Conservation (phyloP, 2,888 invertebrate genomes). For the Drosophila tripunctata region DNA sequence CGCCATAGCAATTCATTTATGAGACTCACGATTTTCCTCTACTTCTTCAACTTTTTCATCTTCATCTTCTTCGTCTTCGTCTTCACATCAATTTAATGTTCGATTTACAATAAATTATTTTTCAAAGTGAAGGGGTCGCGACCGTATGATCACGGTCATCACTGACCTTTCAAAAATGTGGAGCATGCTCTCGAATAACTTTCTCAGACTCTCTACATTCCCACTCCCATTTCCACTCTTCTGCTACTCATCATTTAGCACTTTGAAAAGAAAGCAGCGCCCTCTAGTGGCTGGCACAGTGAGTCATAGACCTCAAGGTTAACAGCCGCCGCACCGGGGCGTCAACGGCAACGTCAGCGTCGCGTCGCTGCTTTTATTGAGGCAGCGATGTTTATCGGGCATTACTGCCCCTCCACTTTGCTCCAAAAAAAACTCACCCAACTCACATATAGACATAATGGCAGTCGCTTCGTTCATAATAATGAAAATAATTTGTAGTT, state of each 20-base stretch:
- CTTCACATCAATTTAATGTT: slow-evolving; percentile 52
- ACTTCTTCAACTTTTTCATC: too few species aligned
- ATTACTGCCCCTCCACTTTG: slow-evolving; percentile 19
- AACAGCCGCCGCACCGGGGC: slow-evolving; percentile 69
- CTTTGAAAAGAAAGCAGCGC: slow-evolving; percentile 63
- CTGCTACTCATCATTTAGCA: slow-evolving; percentile 47
- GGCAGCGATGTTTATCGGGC: slow-evolving; percentile 67
- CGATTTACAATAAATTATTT: slow-evolving; percentile 72
- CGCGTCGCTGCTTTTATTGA: slow-evolving; percentile 42
- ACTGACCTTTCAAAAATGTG: slow-evolving; percentile 68
- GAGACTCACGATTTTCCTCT: slow-evolving; percentile 80
- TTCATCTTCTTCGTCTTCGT: too few species aligned
- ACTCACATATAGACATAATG: slow-evolving; percentile 19
- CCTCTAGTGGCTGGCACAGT: slow-evolving; percentile 44
- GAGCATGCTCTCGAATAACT: slow-evolving; percentile 44
- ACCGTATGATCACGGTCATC: slow-evolving; percentile 37
- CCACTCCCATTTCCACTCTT: background rate
- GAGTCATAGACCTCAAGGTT: slow-evolving; percentile 78
- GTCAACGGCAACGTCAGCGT: slow-evolving; percentile 24
- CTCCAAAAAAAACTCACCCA: slow-evolving; percentile 17
- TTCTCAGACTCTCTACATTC: background rate
- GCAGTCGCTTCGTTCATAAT: slow-evolving; percentile 50
- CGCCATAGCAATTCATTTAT: slow-evolving; percentile 81
- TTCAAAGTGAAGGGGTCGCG: slow-evolving; percentile 74
- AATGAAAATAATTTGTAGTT: slow-evolving; percentile 76